These are phyloP conservation scores for Peromyscus melanophrys DNA, from an alignment of 2,797 vertebrate genomes.

Conservation along the genomic window DNA sequence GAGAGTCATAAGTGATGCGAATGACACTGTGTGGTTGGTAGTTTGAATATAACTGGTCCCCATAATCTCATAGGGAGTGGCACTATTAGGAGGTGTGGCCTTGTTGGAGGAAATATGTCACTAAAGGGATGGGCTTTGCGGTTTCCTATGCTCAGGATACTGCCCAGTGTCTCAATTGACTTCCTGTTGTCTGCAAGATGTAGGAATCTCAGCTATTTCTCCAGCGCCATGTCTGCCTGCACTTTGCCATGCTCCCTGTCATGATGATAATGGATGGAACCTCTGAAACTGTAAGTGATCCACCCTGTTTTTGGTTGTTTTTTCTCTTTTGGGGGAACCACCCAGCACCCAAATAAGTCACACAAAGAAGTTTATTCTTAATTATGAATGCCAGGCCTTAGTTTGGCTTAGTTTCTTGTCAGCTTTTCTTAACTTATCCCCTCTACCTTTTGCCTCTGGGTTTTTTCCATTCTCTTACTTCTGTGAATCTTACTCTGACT, in stretches of 20 bases:
- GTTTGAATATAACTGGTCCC: neutral
- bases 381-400: too few relatives aligned
- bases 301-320: too few relatives aligned
- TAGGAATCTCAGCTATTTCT: neutral
- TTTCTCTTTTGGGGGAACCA: too few relatives aligned
- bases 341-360: too few relatives aligned
- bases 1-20: slow-evolving; percentile 33
- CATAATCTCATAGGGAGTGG: neutral
- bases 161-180: neutral
- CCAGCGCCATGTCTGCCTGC: neutral
- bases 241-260: neutral
- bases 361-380: too few relatives aligned
- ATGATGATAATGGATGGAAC: neutral
- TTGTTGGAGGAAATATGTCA: too few relatives aligned
- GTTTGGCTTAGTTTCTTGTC: too few relatives aligned
- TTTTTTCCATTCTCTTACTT: too few relatives aligned
- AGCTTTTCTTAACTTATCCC: too few relatives aligned
- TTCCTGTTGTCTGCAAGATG: neutral
- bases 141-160: neutral
- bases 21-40: neutral
- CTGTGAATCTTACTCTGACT: too few relatives aligned
- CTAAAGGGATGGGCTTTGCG: neutral
- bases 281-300: neutral
- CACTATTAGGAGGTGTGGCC: neutral
- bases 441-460: too few relatives aligned